Evolutionary conservation across 2,113 vertebrate species (phyloP).

Genomic region (Rhinogobius similis): DNA sequence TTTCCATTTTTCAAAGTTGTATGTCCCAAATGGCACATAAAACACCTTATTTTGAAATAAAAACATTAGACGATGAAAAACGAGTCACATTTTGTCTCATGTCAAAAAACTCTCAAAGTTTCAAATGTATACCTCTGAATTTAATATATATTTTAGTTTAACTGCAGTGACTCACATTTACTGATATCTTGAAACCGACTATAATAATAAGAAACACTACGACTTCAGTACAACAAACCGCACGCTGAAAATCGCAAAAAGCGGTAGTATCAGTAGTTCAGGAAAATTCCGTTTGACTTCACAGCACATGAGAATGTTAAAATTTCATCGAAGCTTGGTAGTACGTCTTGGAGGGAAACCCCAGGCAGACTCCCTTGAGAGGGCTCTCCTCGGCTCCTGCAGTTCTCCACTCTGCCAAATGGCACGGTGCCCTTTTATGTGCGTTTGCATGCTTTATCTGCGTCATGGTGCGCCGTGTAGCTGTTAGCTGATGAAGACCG

Average conservation of each 20-base stretch:
- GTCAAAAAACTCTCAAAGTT: too few relatives aligned
- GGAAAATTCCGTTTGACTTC: conserved; percentile 29
- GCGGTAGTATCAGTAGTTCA: not conserved
- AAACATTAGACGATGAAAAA: too few relatives aligned
- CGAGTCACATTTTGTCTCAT: too few relatives aligned
- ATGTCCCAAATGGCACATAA: too few relatives aligned
- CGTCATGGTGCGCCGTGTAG: conserved; percentile 15
- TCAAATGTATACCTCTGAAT: too few relatives aligned
- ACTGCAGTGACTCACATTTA: not conserved
- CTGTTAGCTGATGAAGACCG: conserved; percentile 56
- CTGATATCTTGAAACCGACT: not conserved
- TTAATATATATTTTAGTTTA: not conserved
- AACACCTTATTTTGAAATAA: too few relatives aligned
- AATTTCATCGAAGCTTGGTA: conserved; percentile 9
- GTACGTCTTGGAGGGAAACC: conserved; percentile 34
- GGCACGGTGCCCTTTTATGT: conserved; percentile 59
- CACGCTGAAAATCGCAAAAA: not conserved
- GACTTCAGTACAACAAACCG: not conserved
- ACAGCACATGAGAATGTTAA: conserved; percentile 1
- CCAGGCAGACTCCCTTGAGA: conserved; percentile 33
- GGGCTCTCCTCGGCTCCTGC: conserved; percentile 36
- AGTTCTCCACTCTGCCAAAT: conserved; percentile 57
- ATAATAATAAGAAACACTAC: too few relatives aligned
- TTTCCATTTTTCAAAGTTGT: too few relatives aligned
- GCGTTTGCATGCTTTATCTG: conserved; percentile 43